phyloP scores from a whole-genome alignment of 37 sponge, comb jelly and placozoan genomes.

The Agelas oroides region DNA sequence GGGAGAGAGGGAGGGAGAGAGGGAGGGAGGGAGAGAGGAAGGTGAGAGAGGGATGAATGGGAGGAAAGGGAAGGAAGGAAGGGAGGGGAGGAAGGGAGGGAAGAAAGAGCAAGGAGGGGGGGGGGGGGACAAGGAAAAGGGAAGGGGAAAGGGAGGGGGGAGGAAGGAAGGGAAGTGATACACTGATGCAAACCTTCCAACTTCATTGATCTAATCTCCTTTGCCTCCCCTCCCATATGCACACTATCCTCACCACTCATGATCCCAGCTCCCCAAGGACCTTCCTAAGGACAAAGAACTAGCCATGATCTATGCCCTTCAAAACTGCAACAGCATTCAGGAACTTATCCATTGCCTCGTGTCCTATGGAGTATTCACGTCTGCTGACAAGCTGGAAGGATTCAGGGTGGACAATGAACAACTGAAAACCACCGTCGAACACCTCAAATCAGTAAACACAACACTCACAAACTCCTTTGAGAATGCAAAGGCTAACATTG shows the following conservation, averaged over 20 bases:
- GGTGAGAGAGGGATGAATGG: neutral
- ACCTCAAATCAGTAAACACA: constrained; percentile 46
- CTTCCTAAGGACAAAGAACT: constrained; percentile 51
- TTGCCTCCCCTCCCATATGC: no score
- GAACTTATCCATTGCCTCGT: constrained; percentile 71
- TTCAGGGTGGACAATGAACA: constrained; percentile 55
- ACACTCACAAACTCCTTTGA: constrained; percentile 59
- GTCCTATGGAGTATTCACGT: constrained; percentile 55
- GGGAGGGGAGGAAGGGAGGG: neutral
- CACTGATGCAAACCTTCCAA: no score
- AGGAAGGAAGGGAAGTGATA: neutral
- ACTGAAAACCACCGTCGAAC: constrained; percentile 47
- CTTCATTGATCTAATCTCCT: no score
- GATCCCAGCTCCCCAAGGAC: constrained; percentile 72
- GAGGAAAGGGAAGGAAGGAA: neutral
- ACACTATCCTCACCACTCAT: no score
- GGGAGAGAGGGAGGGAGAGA: neutral
- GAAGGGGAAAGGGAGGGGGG: neutral
- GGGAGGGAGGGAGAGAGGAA: no score
- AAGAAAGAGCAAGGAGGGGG: no score
- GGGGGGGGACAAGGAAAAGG: neutral
- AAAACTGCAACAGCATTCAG: constrained; percentile 76
- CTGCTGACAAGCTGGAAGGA: constrained; percentile 36
- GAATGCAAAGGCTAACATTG: constrained; percentile 45
- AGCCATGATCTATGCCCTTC: constrained; percentile 64